phyloP scores from a whole-genome alignment of 2,888 invertebrate genomes.

The Rotaria sp. region DNA sequence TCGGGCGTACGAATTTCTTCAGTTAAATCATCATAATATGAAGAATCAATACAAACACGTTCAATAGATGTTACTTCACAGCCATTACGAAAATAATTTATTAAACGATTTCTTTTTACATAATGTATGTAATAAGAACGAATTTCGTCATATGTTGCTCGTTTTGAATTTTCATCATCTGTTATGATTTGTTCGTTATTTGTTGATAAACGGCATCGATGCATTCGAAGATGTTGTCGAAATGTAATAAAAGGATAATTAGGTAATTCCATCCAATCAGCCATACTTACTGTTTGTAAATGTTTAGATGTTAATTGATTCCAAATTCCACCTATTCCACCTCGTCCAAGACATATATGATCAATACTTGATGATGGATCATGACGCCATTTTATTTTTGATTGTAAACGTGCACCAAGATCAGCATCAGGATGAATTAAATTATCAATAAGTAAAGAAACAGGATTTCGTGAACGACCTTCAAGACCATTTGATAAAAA shows the following conservation, averaged over 20 bases:
- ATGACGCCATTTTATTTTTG: constrained; percentile 69
- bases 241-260: constrained; percentile 61
- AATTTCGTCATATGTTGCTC: constrained; percentile 56
- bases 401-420: constrained; percentile 68
- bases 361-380: constrained; percentile 65
- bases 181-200: background rate
- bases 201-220: background rate
- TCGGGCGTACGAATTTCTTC: background rate
- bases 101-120: constrained; percentile 64
- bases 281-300: constrained; percentile 70
- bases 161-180: constrained; percentile 42
- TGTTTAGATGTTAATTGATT: constrained; percentile 70
- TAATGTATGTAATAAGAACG: constrained; percentile 60
- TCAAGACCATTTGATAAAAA: constrained; percentile 64
- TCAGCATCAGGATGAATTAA: constrained; percentile 78
- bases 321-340: constrained; percentile 79
- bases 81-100: constrained; percentile 60
- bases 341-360: constrained; percentile 73
- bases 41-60: constrained; percentile 46
- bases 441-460: constrained; percentile 73
- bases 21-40: background rate
- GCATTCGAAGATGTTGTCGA: constrained; percentile 43
- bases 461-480: constrained; percentile 72
- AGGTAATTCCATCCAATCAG: constrained; percentile 75
- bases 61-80: constrained; percentile 60